Evolutionary conservation across 1,140 invertebrate genomes (phyloP).

Genomic region (Hylaeus volcanicus): DNA sequence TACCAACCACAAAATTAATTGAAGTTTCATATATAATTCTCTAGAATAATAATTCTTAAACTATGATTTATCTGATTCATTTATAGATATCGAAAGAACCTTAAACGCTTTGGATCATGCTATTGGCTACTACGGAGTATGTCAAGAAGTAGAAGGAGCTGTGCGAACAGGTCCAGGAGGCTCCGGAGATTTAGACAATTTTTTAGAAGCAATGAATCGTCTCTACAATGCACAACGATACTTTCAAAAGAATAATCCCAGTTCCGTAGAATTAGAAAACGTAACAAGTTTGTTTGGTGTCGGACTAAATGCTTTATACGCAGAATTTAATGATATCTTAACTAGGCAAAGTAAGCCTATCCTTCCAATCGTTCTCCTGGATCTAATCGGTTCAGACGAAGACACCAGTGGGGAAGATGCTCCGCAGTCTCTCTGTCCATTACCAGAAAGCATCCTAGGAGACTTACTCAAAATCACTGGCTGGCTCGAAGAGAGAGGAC

Average conservation of each 20-base stretch:
- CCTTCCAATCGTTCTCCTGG: slow-evolving; percentile 90
- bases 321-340: slow-evolving; percentile 93
- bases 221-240: slow-evolving; percentile 93
- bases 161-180: slow-evolving; percentile 88
- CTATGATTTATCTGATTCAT: slow-evolving; percentile 22
- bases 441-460: slow-evolving; percentile 84
- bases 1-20: background rate
- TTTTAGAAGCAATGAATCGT: slow-evolving; percentile 91
- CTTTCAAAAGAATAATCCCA: slow-evolving; percentile 96
- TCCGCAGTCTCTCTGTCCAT: slow-evolving; percentile 79
- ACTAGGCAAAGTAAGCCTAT: slow-evolving; percentile 92
- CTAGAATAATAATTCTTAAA: background rate
- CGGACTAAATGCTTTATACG: slow-evolving; percentile 84
- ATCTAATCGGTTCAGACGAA: slow-evolving; percentile 92
- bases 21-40: background rate
- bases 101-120: slow-evolving; percentile 92
- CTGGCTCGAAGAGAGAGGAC: slow-evolving; percentile 91
- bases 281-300: slow-evolving; percentile 85
- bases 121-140: slow-evolving; percentile 93
- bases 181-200: slow-evolving; percentile 85
- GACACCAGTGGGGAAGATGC: slow-evolving; percentile 82
- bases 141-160: slow-evolving; percentile 90
- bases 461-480: slow-evolving; percentile 90
- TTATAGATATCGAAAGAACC: slow-evolving; percentile 88
- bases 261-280: slow-evolving; percentile 96